phyloP scores from a whole-genome alignment of 1,140 invertebrate species.

The Drosophila yakuba region DNA sequence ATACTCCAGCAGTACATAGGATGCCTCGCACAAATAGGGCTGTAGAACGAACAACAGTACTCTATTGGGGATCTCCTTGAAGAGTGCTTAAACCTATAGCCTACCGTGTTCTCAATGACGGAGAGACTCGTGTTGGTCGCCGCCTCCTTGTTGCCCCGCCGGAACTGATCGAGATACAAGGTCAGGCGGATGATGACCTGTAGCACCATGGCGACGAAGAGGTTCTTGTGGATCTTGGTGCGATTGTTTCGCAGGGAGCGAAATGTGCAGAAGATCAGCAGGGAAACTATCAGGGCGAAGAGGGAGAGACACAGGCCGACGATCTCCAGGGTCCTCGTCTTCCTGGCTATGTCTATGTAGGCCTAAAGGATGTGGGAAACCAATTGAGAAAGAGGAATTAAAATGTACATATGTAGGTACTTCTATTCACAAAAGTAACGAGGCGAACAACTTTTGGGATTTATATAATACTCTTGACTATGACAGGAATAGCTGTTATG shows the following conservation, averaged over 20 bases:
- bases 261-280: slow-evolving; percentile 93
- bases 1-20: slow-evolving; percentile 93
- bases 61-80: too few species aligned
- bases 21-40: slow-evolving; percentile 92
- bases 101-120: slow-evolving; percentile 92
- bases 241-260: slow-evolving; percentile 93
- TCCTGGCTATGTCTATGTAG: slow-evolving; percentile 88
- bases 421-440: neutral
- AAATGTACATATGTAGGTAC: neutral
- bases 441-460: neutral
- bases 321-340: slow-evolving; percentile 92
- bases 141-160: slow-evolving; percentile 72
- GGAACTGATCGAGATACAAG: slow-evolving; percentile 93
- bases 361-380: slow-evolving; percentile 18
- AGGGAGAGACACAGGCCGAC: slow-evolving; percentile 92
- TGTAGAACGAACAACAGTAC: slow-evolving; percentile 71
- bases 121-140: slow-evolving; percentile 72
- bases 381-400: neutral
- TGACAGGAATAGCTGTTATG: neutral
- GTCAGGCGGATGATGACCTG: slow-evolving; percentile 93
- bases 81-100: slow-evolving; percentile 46
- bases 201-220: slow-evolving; percentile 94
- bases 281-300: slow-evolving; percentile 89
- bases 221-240: slow-evolving; percentile 94
- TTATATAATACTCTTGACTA: neutral